Evolutionary conservation across 2,888 invertebrate species (phyloP).

Genomic region (Drosophila demipolita): DNA sequence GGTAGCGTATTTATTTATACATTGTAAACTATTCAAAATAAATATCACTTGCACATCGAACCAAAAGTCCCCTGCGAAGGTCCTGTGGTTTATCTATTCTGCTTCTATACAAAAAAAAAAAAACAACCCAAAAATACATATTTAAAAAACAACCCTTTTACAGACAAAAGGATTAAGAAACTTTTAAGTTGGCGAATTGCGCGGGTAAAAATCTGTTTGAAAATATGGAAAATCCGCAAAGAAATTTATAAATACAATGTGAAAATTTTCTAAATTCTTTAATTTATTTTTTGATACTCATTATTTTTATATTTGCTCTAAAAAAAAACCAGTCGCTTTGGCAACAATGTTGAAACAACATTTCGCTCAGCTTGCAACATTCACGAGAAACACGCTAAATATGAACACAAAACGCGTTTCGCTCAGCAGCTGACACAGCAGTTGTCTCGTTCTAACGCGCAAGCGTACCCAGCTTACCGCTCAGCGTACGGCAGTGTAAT

Average conservation of each 20-base stretch:
- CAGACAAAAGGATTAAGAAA: slow-evolving; percentile 24
- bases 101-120: neutral
- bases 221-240: neutral
- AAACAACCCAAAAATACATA: neutral
- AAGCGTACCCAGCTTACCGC: slow-evolving; percentile 58
- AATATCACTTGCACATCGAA: slow-evolving; percentile 6
- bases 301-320: neutral
- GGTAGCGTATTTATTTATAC: neutral
- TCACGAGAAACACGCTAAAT: slow-evolving; percentile 47
- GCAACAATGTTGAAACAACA: slow-evolving; percentile 64
- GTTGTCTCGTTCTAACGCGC: slow-evolving; percentile 55
- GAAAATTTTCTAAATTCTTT: neutral
- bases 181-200: slow-evolving; percentile 8
- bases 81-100: slow-evolving; percentile 43
- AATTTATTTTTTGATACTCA: neutral
- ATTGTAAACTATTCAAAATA: neutral
- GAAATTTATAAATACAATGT: neutral
- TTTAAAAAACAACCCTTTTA: slow-evolving; percentile 42
- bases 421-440: slow-evolving; percentile 39
- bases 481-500: slow-evolving; percentile 24
- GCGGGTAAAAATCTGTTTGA: slow-evolving; percentile 22
- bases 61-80: slow-evolving; percentile 35
- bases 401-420: slow-evolving; percentile 56
- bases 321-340: neutral
- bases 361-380: slow-evolving; percentile 46